Conservation (phyloP, 2,113 vertebrate genomes). For the Aspidoscelis tigris region DNA sequence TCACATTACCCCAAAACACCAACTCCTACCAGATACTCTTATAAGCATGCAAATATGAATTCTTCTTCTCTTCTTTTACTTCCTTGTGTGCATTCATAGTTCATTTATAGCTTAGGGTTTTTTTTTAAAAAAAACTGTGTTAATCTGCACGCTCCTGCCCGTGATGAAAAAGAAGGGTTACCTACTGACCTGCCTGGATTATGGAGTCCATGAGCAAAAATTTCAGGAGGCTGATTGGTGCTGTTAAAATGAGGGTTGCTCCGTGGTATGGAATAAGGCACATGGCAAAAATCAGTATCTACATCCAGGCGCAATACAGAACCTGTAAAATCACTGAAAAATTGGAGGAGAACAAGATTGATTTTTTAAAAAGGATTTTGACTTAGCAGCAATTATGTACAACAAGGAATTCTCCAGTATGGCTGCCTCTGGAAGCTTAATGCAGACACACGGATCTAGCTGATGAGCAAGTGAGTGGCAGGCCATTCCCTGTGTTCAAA, state of each 20-base stretch:
- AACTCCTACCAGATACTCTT: no score
- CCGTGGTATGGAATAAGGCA: slow-evolving; percentile 90
- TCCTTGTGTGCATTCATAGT: not conserved
- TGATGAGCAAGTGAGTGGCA: not conserved
- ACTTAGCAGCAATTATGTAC: slow-evolving; percentile 1
- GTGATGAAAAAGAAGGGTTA: slow-evolving; percentile 13
- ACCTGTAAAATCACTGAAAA: slow-evolving; percentile 95
- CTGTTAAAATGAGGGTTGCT: slow-evolving; percentile 98
- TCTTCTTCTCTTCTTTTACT: not conserved
- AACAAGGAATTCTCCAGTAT: not conserved
- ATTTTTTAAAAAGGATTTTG: slow-evolving; percentile 5
- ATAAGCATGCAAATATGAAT: no score
- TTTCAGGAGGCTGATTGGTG: slow-evolving; percentile 98
- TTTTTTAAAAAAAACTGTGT: not conserved
- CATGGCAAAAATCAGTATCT: slow-evolving; percentile 87
- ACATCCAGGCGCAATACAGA: slow-evolving; percentile 94
- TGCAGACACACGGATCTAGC: not conserved
- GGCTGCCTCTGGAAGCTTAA: not conserved
- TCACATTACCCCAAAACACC: no score
- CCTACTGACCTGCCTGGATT: slow-evolving; percentile 94
- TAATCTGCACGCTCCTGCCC: not conserved
- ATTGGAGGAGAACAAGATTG: slow-evolving; percentile 47
- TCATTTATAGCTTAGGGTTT: not conserved
- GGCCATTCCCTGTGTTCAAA: no score
- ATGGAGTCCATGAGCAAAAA: slow-evolving; percentile 96